A percentile compares a stretch with the other conserved stretches of the same genome.
Conservation (phyloP, 2,797 vertebrate genomes). For the Poeciliopsis paucimaculata region DNA sequence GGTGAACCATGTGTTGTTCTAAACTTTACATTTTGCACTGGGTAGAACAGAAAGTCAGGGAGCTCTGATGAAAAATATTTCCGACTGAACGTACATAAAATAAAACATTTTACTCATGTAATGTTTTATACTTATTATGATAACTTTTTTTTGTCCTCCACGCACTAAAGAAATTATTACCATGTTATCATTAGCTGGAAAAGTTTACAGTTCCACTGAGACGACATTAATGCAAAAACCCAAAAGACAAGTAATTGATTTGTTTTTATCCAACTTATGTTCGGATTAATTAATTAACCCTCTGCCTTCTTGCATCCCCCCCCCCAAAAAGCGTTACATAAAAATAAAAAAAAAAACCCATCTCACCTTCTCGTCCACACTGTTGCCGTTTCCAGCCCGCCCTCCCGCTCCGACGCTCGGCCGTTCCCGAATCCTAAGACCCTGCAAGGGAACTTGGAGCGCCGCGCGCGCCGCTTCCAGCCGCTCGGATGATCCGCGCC, state of each 20-base stretch:
- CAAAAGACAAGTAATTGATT: not conserved
- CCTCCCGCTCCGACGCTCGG: slow-evolving; percentile 19
- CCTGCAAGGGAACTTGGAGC: slow-evolving; percentile 11
- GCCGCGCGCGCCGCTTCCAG: not conserved
- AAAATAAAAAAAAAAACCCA: not conserved
- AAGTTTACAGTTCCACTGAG: not conserved
- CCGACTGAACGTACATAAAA: not conserved
- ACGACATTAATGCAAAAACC: not conserved
- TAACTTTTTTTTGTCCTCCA: not conserved
- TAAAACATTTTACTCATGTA: not conserved
- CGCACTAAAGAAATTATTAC: not conserved
- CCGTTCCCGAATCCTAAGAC: not conserved
- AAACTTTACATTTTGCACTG: not conserved
- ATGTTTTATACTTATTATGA: not conserved
- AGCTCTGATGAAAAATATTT: not conserved
- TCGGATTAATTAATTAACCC: not conserved
- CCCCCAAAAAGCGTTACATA: not conserved
- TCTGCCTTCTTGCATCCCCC: not conserved
- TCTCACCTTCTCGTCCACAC: slow-evolving; percentile 51
- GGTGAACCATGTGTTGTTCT: too few species aligned
- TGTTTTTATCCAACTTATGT: not conserved
- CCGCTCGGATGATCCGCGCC: not conserved
- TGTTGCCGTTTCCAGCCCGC: slow-evolving; percentile 17
- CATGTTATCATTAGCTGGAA: not conserved
- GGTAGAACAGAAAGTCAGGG: not conserved